Percentiles rank a stretch among this genome's conserved stretches.
These are phyloP conservation scores for Mesodorylaimus sp. DNA, from an alignment of 2,888 invertebrate genomes.

Conservation along the genomic window DNA sequence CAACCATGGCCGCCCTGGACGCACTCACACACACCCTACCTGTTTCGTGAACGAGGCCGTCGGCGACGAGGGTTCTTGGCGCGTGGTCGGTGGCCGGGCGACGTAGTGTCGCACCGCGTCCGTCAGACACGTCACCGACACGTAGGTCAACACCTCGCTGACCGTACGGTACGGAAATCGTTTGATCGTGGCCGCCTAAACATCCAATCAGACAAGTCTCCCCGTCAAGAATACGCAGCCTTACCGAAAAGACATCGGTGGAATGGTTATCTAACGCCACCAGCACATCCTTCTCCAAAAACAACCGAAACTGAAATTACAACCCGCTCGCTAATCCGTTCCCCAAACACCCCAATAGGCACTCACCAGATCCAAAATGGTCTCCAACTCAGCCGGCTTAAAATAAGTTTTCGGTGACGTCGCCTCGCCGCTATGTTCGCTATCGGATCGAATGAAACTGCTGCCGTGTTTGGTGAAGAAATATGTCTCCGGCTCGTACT, in stretches of 20 bases:
- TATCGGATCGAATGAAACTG: constrained; percentile 43
- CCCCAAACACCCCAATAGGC: neutral
- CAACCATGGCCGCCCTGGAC: neutral
- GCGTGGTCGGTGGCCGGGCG: too few species aligned
- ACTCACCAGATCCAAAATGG: neutral
- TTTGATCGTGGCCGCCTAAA: constrained; percentile 38
- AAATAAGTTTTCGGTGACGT: neutral
- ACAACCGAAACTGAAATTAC: constrained; percentile 47
- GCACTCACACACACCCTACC: constrained; percentile 25
- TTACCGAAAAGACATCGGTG: constrained; percentile 50
- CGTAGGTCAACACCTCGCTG: constrained; percentile 79
- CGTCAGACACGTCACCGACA: constrained; percentile 70
- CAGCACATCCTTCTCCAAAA: constrained; percentile 63
- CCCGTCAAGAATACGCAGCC: constrained; percentile 5
- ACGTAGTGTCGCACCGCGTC: constrained; percentile 54
- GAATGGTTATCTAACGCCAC: constrained; percentile 64
- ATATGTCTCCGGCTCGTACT: constrained; percentile 47
- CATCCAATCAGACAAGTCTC: constrained; percentile 2
- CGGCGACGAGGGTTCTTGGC: neutral
- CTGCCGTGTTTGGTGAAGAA: constrained; percentile 82
- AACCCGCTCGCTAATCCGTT: constrained; percentile 8
- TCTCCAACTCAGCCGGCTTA: neutral
- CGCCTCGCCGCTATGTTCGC: neutral
- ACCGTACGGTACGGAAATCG: constrained; percentile 81
- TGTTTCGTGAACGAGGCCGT: constrained; percentile 43